Evolutionary conservation across 2,797 vertebrate species (phyloP).

Genomic region (Acropternis orthonyx): DNA sequence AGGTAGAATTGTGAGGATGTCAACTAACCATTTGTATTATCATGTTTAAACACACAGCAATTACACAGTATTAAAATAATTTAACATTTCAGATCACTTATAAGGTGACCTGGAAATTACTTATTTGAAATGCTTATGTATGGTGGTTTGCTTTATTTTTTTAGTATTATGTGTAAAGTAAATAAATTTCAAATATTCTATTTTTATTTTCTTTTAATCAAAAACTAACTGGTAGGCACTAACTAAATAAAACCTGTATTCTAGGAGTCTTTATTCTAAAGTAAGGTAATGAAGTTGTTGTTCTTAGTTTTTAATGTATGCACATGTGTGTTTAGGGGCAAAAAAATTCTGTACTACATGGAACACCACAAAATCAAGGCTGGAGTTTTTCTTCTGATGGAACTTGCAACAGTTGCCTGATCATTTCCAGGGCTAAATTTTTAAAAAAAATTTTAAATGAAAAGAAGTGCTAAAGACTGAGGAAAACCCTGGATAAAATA

Average conservation of each 20-base stretch:
- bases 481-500: not conserved
- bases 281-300: not conserved
- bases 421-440: not conserved
- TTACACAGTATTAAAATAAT: not conserved
- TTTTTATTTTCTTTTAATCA: not conserved
- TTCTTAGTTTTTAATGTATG: not conserved
- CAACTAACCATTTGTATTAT: not conserved
- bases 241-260: not conserved
- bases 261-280: not conserved
- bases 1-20: not conserved
- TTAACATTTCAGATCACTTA: not conserved
- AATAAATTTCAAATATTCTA: not conserved
- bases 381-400: not conserved
- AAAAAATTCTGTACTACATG: not conserved
- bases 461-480: not conserved
- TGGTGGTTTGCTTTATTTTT: not conserved
- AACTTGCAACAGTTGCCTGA: not conserved
- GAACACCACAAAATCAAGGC: not conserved
- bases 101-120: not conserved
- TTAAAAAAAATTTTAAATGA: not conserved
- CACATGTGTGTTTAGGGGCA: not conserved
- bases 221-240: not conserved
- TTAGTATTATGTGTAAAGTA: not conserved
- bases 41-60: not conserved
- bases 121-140: not conserved